Evolutionary conservation across 2,797 vertebrate species (phyloP).

Genomic region (Ambastaia sidthimunki): DNA sequence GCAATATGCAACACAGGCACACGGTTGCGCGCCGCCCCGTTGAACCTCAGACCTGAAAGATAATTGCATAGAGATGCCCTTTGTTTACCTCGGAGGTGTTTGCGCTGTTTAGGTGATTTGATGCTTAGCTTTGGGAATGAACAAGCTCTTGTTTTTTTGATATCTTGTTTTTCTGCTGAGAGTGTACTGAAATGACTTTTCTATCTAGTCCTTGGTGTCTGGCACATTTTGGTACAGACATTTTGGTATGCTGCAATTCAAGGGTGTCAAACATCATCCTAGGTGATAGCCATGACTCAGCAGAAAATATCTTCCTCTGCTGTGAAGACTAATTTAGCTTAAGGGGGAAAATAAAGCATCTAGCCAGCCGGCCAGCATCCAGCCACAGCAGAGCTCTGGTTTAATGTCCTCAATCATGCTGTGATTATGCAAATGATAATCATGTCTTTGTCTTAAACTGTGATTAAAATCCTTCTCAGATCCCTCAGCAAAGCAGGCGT

Average conservation of each 20-base stretch:
- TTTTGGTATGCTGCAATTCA: too few species aligned
- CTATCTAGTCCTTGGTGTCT: neutral
- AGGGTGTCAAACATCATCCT: too few species aligned
- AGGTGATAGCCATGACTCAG: too few species aligned
- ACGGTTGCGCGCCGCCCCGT: neutral
- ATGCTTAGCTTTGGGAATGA: neutral
- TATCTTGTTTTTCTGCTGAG: neutral
- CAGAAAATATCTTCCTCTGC: too few species aligned
- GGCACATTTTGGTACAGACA: too few species aligned
- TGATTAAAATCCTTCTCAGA: slow-evolving; percentile 55
- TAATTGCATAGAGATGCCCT: neutral
- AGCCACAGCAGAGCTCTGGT: slow-evolving; percentile 67
- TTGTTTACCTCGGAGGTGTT: neutral
- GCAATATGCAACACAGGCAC: neutral
- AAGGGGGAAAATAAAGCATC: slow-evolving; percentile 72
- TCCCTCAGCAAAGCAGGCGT: slow-evolving; percentile 65
- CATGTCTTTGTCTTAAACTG: slow-evolving; percentile 5
- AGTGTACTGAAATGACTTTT: neutral
- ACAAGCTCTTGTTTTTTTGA: neutral
- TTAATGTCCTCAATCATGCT: slow-evolving; percentile 16
- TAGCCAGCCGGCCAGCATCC: slow-evolving; percentile 60
- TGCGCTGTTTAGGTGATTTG: neutral
- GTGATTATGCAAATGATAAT: slow-evolving; percentile 30
- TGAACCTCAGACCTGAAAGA: neutral
- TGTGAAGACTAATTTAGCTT: slow-evolving; percentile 74